Base-by-base conservation (phyloP, 1,140 invertebrate genomes). In the Solenopsis invicta region DNA sequence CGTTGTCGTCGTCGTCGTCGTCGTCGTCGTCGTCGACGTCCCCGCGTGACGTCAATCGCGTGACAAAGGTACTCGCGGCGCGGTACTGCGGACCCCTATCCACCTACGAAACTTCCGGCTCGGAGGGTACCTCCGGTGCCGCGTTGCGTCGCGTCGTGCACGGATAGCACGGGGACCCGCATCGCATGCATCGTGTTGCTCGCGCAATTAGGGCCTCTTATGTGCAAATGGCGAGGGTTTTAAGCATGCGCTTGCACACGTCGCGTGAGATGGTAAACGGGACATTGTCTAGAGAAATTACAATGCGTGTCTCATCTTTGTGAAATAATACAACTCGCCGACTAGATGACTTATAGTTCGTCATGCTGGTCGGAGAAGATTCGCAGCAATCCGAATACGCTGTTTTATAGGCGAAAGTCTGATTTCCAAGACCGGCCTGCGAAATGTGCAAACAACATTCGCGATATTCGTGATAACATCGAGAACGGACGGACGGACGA, bases 31-130 rank as follows among this genome's bases (percentile, higher is more conserved):
- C 87, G 75, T 87, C 87, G 29, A 0, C 29, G 82, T 86, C 45
- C 52, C 72, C 66, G 77, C 82, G 64, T n/a, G n/a, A n/a, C 87
- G 90, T 90, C 90, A 91, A 92, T 92, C 90, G 89, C 89, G 89
- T 89, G 89, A 89, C 87, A 91, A 92, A 89, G 84, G 69, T 84
- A 91, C 78, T 74, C 88, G 48, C 50, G 18, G 5, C n/a, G 29
- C 29, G 74, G 75, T 64, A 78, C 85, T 48, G 50, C 69, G 21
- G 18, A 48, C 54, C 71, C 29, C 4, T 45, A 77, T 90, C 89
- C 90, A 90, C 89, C 90, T 75, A 90, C 90, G 84, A 85, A 84
- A 91, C 87, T 91, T 90, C 90, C 90, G 89, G 64, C 62, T 88
- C 82, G 82, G 34, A 48, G 45, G 41, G 64, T 64, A 13, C 24